Base-by-base conservation (phyloP, 1,140 invertebrate genomes). In the Bombus fervidus region DNA sequence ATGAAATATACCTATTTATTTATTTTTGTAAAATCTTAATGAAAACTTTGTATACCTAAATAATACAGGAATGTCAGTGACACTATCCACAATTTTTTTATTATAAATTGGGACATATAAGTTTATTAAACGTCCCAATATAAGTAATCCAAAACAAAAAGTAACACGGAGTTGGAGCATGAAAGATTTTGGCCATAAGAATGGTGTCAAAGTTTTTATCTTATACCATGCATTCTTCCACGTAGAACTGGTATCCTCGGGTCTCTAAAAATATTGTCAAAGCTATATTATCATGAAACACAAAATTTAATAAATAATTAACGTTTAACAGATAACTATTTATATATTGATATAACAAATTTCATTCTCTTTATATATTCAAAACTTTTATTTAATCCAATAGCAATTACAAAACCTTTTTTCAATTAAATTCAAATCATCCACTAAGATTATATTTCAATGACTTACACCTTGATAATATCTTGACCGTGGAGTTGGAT, bases 21-120 rank as follows among this genome's bases (percentile, higher is more conserved):
- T 81, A 78, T 74, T 39, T 59, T 34, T 22, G 47, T 3, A 18
- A 31, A 4, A 9, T 71, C 88, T 92, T 95, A 62, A 72, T 41
- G 43, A 13, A 18, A 57, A 22, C 71, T 47, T 69, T 37, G 78
- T 78, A 57, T 81, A 95, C 94, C 94, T 94, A 81, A 95, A 95
- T 78, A 64, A 12, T 41, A 77, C 59, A 53, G 93, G 91, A 75
- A 93, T 92, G 95, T 96, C 95, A 8, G 87, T 80, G 22, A 95
- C 90, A 83, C 95, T 95, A 64, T 95, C 92, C 37, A 95, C 94
- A 93, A 99, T 99, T 90, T 97, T 96, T 95, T 98, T 99, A 94
- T 97, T 98, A 95, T 99, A 99, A 92, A 99, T 97, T 64, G 98
- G 99, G 53, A 99, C 98, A 95, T 97, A 98, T 28, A 99, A 95